Conservation (phyloP, 2,797 vertebrate species). For the Premnoplex brunnescens region DNA sequence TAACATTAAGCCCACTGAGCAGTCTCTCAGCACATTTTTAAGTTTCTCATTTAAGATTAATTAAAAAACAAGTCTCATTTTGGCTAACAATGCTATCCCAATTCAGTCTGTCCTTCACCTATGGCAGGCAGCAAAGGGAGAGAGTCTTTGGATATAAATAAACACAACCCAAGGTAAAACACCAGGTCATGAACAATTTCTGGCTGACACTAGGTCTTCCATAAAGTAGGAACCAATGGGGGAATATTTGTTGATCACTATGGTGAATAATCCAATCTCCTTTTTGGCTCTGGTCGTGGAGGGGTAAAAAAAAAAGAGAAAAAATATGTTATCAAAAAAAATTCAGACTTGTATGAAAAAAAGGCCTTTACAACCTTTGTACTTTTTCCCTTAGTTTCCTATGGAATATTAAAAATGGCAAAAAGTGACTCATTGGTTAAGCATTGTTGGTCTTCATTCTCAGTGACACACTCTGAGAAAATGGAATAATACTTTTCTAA, state of each 20-base stretch:
- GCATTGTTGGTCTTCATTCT: background rate
- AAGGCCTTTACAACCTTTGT: background rate
- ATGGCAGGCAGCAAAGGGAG: fast-evolving
- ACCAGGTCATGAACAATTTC: background rate
- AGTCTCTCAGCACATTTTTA: background rate
- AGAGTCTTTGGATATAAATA: background rate
- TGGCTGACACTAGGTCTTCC: background rate
- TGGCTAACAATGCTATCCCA: background rate
- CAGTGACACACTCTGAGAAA: background rate
- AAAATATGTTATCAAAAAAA: background rate
- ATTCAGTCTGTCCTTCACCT: background rate
- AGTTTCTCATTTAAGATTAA: background rate
- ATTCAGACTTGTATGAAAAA: background rate
- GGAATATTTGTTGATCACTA: background rate
- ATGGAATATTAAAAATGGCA: background rate
- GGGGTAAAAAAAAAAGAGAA: background rate
- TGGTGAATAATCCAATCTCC: background rate
- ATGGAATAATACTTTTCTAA: background rate
- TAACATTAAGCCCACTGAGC: background rate
- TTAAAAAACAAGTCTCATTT: background rate
- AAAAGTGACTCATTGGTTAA: background rate
- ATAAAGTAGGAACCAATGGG: background rate
- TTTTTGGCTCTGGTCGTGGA: background rate
- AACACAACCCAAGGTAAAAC: background rate
- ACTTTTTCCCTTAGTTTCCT: background rate